Conservation (phyloP, 2,113 vertebrate species). For the Anoplopoma fimbria region DNA sequence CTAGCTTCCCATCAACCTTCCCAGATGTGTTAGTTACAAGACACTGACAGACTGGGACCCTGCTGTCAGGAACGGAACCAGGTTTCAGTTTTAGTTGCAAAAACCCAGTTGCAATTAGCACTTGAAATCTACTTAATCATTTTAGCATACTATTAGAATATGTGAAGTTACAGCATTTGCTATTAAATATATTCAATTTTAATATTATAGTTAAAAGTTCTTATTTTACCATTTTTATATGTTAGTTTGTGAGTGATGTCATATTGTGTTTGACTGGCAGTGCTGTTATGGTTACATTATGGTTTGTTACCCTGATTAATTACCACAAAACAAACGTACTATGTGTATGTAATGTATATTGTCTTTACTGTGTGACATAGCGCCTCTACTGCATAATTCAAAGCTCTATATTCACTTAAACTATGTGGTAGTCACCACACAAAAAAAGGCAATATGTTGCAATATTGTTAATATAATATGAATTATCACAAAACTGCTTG, state of each 20-base stretch:
- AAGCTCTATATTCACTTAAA: background rate
- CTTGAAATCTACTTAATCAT: too few relatives aligned
- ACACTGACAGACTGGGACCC: too few relatives aligned
- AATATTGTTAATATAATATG: background rate
- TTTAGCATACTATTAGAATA: too few relatives aligned
- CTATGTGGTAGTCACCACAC: background rate
- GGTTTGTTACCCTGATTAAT: background rate
- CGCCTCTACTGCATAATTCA: background rate
- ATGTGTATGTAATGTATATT: background rate
- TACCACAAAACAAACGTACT: background rate
- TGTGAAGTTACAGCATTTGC: too few relatives aligned
- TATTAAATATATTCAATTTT: background rate
- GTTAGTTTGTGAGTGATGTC: background rate
- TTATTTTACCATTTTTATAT: background rate
- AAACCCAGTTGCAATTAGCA: too few relatives aligned
- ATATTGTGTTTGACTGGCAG: background rate
- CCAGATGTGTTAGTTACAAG: too few relatives aligned
- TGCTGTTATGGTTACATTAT: background rate
- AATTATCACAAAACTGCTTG: background rate
- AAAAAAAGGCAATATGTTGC: background rate
- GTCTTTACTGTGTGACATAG: background rate
- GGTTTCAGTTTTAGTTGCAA: too few relatives aligned
- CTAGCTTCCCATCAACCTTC: too few relatives aligned
- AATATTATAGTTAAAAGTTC: background rate
- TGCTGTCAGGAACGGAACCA: too few relatives aligned